Percentiles rank a stretch among this genome's conserved stretches.
Conservation (phyloP, 2,888 invertebrate species). For the Drosophila mulleri region DNA sequence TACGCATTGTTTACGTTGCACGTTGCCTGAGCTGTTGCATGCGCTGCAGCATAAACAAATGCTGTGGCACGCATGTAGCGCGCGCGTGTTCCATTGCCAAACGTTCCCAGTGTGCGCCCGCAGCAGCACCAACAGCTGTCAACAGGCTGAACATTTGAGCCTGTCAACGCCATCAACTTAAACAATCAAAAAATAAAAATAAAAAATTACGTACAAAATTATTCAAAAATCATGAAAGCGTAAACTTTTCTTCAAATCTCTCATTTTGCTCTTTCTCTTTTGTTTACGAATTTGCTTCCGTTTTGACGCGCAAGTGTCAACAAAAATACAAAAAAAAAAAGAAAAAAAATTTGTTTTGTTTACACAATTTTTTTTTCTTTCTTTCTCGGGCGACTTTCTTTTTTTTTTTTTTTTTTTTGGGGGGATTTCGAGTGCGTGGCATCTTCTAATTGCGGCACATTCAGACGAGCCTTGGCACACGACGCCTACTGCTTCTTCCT, state of each 20-base stretch:
- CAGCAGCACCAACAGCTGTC: slow-evolving; percentile 59
- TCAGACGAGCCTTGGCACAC: slow-evolving; percentile 12
- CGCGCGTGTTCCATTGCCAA: slow-evolving; percentile 53
- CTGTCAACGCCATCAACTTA: slow-evolving; percentile 61
- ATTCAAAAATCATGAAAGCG: slow-evolving; percentile 39
- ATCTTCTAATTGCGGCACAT: slow-evolving; percentile 47
- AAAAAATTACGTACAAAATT: slow-evolving; percentile 12
- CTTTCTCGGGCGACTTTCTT: not conserved
- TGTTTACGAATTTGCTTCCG: slow-evolving; percentile 39
- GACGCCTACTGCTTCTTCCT: not conserved
- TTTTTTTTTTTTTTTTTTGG: not conserved
- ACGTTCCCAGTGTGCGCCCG: slow-evolving; percentile 35
- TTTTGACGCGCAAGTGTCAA: slow-evolving; percentile 18
- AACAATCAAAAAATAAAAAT: slow-evolving; percentile 24
- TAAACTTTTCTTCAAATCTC: slow-evolving; percentile 47
- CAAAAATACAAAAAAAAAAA: too few relatives aligned
- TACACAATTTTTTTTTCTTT: slow-evolving; percentile 35
- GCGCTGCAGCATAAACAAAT: slow-evolving; percentile 47
- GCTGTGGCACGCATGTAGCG: slow-evolving; percentile 22
- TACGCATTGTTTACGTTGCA: slow-evolving; percentile 57
- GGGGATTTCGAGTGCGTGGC: slow-evolving; percentile 40
- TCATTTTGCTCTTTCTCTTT: slow-evolving; percentile 22
- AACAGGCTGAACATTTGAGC: slow-evolving; percentile 44
- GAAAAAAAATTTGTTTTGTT: slow-evolving; percentile 4
- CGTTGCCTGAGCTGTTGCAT: slow-evolving; percentile 21